Evolutionary conservation across 2,888 invertebrate genomes (phyloP), one percentile per base, ranked within the genome.

Genomic region (Nemotelus nigrinus): DNA sequence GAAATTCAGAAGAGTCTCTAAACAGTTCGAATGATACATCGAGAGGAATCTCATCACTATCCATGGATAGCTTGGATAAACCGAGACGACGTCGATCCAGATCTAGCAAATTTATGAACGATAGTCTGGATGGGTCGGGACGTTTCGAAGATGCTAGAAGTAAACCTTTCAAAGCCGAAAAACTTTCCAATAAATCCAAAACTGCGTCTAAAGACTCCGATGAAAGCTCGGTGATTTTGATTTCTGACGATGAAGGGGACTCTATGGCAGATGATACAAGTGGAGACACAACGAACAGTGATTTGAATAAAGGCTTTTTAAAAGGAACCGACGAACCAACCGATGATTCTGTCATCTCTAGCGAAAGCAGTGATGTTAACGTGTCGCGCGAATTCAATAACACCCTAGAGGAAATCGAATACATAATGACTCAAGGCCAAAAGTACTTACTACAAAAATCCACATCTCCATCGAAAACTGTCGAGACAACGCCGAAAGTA

Each of bases 401-500:
- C 79, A 88, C 88, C 2, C 83, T 88, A 77, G 88, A 88, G 82
- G 86, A 88, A 82, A 86, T 88, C 65, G 87, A 88, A 57, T 86
- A 87, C 79, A 84, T 87, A 82, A 83, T 88, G 81, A 84, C 86
- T 70, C 84, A 85, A 47, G 87, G 86, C 2, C 82, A 84, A 80
- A 84, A 87, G 78, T 84, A 85, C 76, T 83, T 86, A 81, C 65
- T 39, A 6, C 63, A 77, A 77, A 77, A 74, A 53, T 79, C 76
- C n/a, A 53, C 3, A 6, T 57, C 60, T n/a, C 60, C 74, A 8
- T 44, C 43, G n/a, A 75, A 77, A 57, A 67, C 53, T 76, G 0
- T 79, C 2, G 0, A 81, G 72, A 74, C 68, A 25, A 45, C 72
- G 76, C 65, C 76, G 71, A 78, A 78, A 80, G 55, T 45, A 55